Conservation (phyloP, 2,113 vertebrate species). For the Emberiza fucata region DNA sequence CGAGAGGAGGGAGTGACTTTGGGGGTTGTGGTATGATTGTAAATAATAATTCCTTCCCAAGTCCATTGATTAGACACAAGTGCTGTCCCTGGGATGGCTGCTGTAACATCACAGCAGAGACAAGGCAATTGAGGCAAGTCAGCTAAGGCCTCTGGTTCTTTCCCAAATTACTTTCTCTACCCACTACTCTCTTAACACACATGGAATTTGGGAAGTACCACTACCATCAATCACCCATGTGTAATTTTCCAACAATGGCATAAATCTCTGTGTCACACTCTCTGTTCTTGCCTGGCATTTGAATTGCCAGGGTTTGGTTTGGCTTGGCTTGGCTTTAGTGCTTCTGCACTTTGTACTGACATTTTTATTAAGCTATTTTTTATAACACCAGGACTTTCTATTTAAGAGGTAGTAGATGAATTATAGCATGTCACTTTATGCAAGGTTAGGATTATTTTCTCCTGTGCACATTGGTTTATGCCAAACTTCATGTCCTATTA, state of each 20-base stretch:
- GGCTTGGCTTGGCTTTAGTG: background rate
- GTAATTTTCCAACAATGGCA: fast-evolving
- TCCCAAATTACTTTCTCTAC: background rate
- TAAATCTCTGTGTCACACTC: background rate
- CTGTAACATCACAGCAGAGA: background rate
- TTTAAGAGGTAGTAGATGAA: background rate
- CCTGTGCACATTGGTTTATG: background rate
- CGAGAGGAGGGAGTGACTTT: background rate
- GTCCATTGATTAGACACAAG: background rate
- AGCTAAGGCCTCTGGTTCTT: background rate
- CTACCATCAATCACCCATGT: background rate
- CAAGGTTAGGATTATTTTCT: background rate
- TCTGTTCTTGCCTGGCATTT: background rate
- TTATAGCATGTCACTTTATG: background rate
- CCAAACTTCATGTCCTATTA: background rate
- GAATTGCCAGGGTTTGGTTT: background rate
- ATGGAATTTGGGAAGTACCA: background rate
- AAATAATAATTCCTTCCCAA: background rate
- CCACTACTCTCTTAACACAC: background rate
- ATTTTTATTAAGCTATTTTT: background rate
- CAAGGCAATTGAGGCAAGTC: fast-evolving
- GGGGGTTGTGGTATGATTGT: background rate
- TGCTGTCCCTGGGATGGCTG: background rate
- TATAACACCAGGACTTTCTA: background rate
- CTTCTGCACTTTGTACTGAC: background rate